phyloP scores from a whole-genome alignment of 2,113 vertebrate species.

The Oreochromis tanganicae region DNA sequence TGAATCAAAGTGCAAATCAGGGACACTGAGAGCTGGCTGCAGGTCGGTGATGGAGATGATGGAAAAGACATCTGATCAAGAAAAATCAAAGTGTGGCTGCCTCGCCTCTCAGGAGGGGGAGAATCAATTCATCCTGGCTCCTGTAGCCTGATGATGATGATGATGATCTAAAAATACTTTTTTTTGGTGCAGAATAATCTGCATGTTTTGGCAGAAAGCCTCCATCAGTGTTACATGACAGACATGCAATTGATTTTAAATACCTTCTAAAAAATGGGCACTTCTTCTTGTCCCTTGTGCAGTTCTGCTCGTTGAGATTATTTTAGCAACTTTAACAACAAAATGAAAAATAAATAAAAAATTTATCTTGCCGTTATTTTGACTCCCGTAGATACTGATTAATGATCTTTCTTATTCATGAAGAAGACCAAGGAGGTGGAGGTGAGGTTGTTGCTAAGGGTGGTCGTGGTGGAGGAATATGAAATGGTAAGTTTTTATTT shows the following conservation, averaged over 20 bases:
- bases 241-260: neutral
- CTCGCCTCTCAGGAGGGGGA: neutral
- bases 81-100: conserved; percentile 3
- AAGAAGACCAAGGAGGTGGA: neutral
- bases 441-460: neutral
- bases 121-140: neutral
- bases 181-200: neutral
- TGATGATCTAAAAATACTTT: conserved; percentile 1
- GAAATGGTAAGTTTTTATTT: neutral
- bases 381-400: neutral
- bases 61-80: neutral
- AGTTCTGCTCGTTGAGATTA: neutral
- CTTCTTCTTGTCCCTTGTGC: neutral
- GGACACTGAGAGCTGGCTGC: neutral
- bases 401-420: neutral
- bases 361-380: neutral
- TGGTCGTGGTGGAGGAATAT: neutral
- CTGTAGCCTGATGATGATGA: neutral
- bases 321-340: neutral
- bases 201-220: neutral
- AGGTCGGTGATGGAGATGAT: neutral
- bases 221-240: neutral
- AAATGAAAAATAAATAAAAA: neutral
- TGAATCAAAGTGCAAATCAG: conserved; percentile 37
- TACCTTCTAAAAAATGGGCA: neutral